Base-by-base conservation (phyloP, 2,113 vertebrate genomes). In the Ornithorhynchus anatinus region DNA sequence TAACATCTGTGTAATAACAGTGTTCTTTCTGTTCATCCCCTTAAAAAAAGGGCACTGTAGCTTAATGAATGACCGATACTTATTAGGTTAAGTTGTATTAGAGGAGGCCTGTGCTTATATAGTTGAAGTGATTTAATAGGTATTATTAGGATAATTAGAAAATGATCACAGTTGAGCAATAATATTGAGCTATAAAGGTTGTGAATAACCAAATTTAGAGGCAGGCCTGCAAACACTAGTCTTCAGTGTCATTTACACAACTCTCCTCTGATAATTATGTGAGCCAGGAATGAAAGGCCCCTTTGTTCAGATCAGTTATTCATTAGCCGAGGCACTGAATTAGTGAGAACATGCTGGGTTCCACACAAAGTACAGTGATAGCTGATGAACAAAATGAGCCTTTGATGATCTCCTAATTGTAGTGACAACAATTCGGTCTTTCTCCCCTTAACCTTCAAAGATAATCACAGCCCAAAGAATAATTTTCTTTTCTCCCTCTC, bases 71-170 rank as follows among this genome's bases (percentile, higher is more conserved):
- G 89, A 87, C 89, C 87, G 14, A 51, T 79, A 80, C 84, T 94
- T 91, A 94, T 94, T 94, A 91, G 89, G 91, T 94, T 93, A 94
- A 92, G 80, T 87, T 90, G 89, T 77, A 89, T 91, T 92, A 90
- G 90, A 92, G 90, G 80, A 83, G 88, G 89, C 84, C 83, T 91
- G 85, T 1, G 62, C 85, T 85, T 89, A 84, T 87, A 78, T 80
- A 77, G 87, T 91, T 93, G 77, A 86, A 91, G 88, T 88, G 88
- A 91, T 91, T 92, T 91, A 92, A 93, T 94, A 90, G 90, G 90
- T 91, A 90, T 92, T 93, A 94, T 92, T 93, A 92, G 84, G 84
- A 91, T 92, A 94, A 94, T 94, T 94, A 94, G 92, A 92, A 93
- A 94, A 91, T 84, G 48, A 93, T 93, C 91, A 92, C 89, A 92